Evolutionary conservation across 2,113 vertebrate species (phyloP).

Genomic region (Melospiza melodia): DNA sequence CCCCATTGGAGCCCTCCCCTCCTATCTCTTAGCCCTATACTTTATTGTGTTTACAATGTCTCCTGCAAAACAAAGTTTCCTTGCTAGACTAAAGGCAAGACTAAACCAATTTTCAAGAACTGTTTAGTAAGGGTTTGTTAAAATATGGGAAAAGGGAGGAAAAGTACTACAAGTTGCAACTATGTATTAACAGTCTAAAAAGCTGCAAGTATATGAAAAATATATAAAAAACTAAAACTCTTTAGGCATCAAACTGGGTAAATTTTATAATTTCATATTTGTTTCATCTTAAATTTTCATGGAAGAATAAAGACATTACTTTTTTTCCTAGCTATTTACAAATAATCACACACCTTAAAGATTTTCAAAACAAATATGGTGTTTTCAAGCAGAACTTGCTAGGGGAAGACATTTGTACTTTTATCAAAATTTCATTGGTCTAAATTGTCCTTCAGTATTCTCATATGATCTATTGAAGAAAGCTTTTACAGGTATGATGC

Average conservation of each 20-base stretch:
- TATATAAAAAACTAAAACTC: not conserved
- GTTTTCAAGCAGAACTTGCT: not conserved
- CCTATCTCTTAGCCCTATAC: rapidly evolving
- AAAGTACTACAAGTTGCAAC: not conserved
- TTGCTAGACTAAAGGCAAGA: not conserved
- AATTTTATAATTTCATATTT: not conserved
- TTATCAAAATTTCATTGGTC: not conserved
- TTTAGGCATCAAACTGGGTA: not conserved
- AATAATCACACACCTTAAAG: not conserved
- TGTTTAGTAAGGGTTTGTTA: no score
- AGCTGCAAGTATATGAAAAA: not conserved
- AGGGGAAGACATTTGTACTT: not conserved
- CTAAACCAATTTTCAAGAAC: not conserved
- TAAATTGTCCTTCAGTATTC: not conserved
- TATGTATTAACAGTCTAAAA: not conserved
- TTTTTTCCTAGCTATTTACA: not conserved
- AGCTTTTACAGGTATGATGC: not conserved
- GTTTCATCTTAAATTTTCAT: not conserved
- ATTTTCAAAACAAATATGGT: not conserved
- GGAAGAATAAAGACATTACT: not conserved
- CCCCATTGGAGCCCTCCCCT: not conserved
- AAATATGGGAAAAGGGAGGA: not conserved
- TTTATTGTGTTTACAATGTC: no score
- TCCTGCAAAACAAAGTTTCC: not conserved
- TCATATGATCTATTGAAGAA: not conserved